These are phyloP conservation scores for Didymodactylos carnosus DNA, from an alignment of 2,888 invertebrate species.

Conservation along the genomic window DNA sequence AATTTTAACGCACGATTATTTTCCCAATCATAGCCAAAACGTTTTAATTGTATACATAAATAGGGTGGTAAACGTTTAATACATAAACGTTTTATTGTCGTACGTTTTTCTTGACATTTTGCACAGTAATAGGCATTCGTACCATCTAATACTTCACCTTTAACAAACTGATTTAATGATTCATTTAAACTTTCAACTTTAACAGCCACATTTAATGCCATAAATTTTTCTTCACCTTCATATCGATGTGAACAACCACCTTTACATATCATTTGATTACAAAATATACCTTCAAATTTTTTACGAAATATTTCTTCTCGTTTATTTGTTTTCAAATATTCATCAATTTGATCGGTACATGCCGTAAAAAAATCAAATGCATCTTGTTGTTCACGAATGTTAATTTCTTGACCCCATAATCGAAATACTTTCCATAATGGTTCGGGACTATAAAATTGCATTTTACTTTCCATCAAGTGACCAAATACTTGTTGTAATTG, in stretches of 20 bases:
- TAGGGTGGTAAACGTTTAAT: conserved; percentile 37
- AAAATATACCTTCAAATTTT: conserved; percentile 38
- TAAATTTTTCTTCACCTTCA: conserved; percentile 38
- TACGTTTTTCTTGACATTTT: neutral
- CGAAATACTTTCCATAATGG: conserved; percentile 38
- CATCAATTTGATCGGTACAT: conserved; percentile 38
- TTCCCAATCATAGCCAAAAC: conserved; percentile 41
- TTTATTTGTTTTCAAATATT: conserved; percentile 35
- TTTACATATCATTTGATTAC: conserved; percentile 40
- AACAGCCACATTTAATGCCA: conserved; percentile 37
- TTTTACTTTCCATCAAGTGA: conserved; percentile 36
- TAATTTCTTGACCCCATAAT: conserved; percentile 38
- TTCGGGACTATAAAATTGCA: conserved; percentile 37
- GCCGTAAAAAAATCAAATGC: conserved; percentile 40
- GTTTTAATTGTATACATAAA: conserved; percentile 39
- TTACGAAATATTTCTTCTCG: conserved; percentile 36
- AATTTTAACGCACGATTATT: conserved; percentile 38
- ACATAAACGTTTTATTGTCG: conserved; percentile 37
- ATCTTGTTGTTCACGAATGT: conserved; percentile 39
- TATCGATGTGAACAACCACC: conserved; percentile 37
- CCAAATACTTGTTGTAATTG: conserved; percentile 39
- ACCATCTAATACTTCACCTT: conserved; percentile 40
- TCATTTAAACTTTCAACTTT: conserved; percentile 37
- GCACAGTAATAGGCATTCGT: conserved; percentile 33
- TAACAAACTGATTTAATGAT: conserved; percentile 39